A percentile compares a stretch with the other conserved stretches of the same genome.
Conservation (phyloP, 2,888 invertebrate genomes). For the Philhelius pedissequus region DNA sequence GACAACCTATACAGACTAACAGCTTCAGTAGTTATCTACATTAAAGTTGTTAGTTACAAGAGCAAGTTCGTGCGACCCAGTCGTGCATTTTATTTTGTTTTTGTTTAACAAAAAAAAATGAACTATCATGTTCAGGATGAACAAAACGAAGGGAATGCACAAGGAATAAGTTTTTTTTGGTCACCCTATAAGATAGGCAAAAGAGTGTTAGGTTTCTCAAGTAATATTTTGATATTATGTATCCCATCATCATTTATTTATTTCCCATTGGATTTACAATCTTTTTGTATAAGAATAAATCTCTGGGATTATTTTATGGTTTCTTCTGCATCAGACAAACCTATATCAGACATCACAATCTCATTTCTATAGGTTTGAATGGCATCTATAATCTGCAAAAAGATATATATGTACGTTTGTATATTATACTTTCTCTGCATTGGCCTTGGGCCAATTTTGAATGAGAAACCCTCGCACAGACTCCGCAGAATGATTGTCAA, state of each 20-base stretch:
- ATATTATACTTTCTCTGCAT: conserved; percentile 33
- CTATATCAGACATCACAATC: not conserved
- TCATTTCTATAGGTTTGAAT: not conserved
- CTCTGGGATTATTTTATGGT: not conserved
- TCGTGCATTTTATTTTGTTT: too few relatives aligned
- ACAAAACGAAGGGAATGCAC: too few relatives aligned
- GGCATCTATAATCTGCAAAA: conserved; percentile 19
- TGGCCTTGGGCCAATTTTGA: conserved; percentile 56
- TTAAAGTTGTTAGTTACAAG: too few relatives aligned
- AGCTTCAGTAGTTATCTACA: too few relatives aligned
- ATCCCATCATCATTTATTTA: not conserved
- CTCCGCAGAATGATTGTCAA: conserved; percentile 19
- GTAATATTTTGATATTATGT: not conserved
- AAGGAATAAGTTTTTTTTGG: too few relatives aligned
- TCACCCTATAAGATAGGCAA: not conserved
- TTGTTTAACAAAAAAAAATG: too few relatives aligned
- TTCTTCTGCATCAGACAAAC: not conserved
- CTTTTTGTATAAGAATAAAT: not conserved
- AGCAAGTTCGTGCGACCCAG: too few relatives aligned
- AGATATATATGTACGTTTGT: not conserved
- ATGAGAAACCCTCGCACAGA: conserved; percentile 13
- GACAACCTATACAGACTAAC: too few relatives aligned
- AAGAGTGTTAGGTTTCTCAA: not conserved
- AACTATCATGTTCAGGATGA: too few relatives aligned
- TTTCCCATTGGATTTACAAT: not conserved